A percentile compares a stretch with the other conserved stretches of the same genome.
Evolutionary conservation across 2,113 vertebrate species (phyloP).

Genomic region (Thryonomys swinderianus): DNA sequence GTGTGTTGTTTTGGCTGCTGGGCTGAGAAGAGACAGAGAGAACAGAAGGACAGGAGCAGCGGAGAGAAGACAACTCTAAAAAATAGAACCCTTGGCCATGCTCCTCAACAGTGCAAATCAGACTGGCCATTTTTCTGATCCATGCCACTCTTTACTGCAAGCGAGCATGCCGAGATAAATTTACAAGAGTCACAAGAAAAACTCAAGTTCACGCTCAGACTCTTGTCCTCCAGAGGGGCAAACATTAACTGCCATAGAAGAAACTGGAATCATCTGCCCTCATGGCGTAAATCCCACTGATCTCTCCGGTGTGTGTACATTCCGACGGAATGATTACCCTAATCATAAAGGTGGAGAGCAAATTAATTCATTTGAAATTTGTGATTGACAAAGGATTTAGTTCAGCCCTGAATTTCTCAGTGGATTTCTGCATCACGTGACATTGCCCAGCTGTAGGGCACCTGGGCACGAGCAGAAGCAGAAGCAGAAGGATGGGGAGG

Average conservation of each 20-base stretch:
- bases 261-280: constrained; percentile 71
- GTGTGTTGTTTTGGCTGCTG: neutral
- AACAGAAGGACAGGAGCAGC: neutral
- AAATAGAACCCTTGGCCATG: constrained; percentile 41
- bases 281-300: constrained; percentile 74
- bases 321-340: constrained; percentile 72
- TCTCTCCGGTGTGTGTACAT: constrained; percentile 68
- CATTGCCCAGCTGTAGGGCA: neutral
- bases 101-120: constrained; percentile 62
- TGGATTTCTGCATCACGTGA: constrained; percentile 51
- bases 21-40: neutral
- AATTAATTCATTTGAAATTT: constrained; percentile 81
- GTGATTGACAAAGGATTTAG: constrained; percentile 74
- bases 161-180: neutral
- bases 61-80: neutral
- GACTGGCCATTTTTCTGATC: constrained; percentile 46
- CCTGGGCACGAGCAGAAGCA: neutral
- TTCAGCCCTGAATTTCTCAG: constrained; percentile 66
- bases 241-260: neutral
- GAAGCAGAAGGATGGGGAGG: neutral
- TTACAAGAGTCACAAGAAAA: constrained; percentile 24
- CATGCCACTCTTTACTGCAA: constrained; percentile 60
- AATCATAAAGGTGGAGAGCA: constrained; percentile 77
- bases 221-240: constrained; percentile 55
- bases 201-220: neutral